These are phyloP conservation scores for Ctenoplectra terminalis DNA, from an alignment of 1,140 invertebrate genomes.

Conservation along the genomic window DNA sequence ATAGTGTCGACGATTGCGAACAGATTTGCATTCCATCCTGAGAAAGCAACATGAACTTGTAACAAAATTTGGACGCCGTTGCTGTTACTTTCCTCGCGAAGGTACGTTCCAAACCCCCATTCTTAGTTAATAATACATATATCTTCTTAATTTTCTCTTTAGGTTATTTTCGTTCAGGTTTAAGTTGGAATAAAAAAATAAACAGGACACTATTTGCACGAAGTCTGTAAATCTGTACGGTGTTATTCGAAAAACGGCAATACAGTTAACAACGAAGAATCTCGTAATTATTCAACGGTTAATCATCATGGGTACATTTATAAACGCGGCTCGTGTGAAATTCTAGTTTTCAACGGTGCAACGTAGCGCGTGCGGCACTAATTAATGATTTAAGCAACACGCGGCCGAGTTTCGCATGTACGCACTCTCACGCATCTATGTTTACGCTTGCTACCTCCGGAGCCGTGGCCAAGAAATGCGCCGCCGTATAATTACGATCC, in stretches of 20 bases:
- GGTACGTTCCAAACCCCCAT: too few species aligned
- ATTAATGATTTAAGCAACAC: slow-evolving; percentile 54
- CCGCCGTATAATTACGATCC: slow-evolving; percentile 35
- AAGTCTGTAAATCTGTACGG: background rate
- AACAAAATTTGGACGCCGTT: slow-evolving; percentile 22
- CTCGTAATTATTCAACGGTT: slow-evolving; percentile 21
- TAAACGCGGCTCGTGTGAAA: slow-evolving; percentile 21
- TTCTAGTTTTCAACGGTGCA: slow-evolving; percentile 26
- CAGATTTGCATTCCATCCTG: background rate
- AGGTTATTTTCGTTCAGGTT: too few species aligned
- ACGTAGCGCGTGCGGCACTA: slow-evolving; percentile 51
- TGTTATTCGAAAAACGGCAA: background rate
- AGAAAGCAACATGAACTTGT: background rate
- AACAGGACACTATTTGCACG: background rate
- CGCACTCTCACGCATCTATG: slow-evolving; percentile 49
- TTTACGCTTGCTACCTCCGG: slow-evolving; percentile 23
- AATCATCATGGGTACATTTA: background rate
- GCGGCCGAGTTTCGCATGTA: slow-evolving; percentile 39
- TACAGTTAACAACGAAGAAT: background rate
- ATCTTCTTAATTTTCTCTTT: too few species aligned
- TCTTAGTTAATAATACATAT: too few species aligned
- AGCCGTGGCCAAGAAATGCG: slow-evolving; percentile 11
- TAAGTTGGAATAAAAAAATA: too few species aligned
- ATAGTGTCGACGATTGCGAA: slow-evolving; percentile 23
- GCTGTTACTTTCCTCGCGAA: background rate